These are phyloP conservation scores for Pseudolycoriella hygida DNA, from an alignment of 2,888 invertebrate species.

Conservation along the genomic window DNA sequence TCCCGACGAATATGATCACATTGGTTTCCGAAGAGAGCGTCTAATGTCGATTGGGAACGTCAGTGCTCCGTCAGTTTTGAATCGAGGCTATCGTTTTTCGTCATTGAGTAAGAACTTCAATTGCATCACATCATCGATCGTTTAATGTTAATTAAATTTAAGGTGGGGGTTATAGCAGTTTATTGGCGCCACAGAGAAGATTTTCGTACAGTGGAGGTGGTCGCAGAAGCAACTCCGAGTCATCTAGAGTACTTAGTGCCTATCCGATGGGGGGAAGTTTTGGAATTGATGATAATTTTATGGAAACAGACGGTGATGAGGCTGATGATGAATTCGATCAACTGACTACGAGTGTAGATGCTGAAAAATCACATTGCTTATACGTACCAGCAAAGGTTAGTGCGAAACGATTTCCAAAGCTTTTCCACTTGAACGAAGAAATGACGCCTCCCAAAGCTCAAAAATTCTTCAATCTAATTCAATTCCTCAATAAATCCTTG, in stretches of 20 bases:
- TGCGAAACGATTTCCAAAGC: conserved; percentile 5
- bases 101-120: conserved; percentile 37
- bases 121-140: no score
- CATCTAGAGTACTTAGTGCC: conserved; percentile 28
- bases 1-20: conserved; percentile 30
- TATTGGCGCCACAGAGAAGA: conserved; percentile 43
- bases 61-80: conserved; percentile 35
- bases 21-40: conserved; percentile 32
- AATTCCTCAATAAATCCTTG: no score
- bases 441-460: no score
- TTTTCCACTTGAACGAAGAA: no score
- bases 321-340: conserved; percentile 31
- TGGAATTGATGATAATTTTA: conserved; percentile 28
- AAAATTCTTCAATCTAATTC: no score
- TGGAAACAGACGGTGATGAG: conserved; percentile 29
- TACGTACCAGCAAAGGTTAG: conserved; percentile 27
- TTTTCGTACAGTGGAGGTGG: conserved; percentile 31
- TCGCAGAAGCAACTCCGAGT: conserved; percentile 41
- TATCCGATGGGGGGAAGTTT: conserved; percentile 30
- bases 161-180: conserved; percentile 51
- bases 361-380: conserved; percentile 21
- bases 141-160: neutral
- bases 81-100: conserved; percentile 36
- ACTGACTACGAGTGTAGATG: conserved; percentile 21
- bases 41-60: conserved; percentile 51